Evolutionary conservation across 1,140 invertebrate genomes (phyloP), one percentile per base, ranked within the genome.

Genomic region (Drosophila fuyamai): DNA sequence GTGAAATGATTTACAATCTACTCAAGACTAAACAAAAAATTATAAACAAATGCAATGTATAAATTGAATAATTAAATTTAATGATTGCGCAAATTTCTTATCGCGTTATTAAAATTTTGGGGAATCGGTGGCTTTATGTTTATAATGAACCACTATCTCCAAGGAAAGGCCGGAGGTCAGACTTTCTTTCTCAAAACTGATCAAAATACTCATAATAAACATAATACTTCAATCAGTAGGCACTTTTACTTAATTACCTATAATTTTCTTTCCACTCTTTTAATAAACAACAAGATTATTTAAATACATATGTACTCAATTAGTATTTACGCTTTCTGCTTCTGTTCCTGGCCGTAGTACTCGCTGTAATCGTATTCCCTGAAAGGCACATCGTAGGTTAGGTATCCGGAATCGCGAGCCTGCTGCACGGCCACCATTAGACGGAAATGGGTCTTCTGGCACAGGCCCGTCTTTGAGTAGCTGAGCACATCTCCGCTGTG

Each of bases 361-460:
- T 97, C 95, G 51, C 94, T 94, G 90, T 98, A 98, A 92, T 98
- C 93, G 85, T 97, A 98, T 81, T 95, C 91, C 80, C 96, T 94
- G 81, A 96, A 96, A 1, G 97, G 97, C 13, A 98, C 94, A 91
- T 97, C 96, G 93, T 95, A 97, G 9, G 95, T 95, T 8, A 97
- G 91, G 1, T 95, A 93, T 54, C 98, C 98, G 78, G 94, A 94
- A 92, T 98, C 96, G 92, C 95, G 95, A 0, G 98, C 97, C 91
- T 95, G 95, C 71, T 95, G 93, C 60, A 98, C 94, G 13, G 96
- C 96, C 46, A 98, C 93, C 32, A 95, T 48, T 8, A 99, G 93
- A 79, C 96, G 93, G 54, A 95, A 93, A 62, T 98, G 95, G 88
- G 95, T 95, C 59, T 94, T 96, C 80, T 96, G 96, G 92, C 98